phyloP scores from a whole-genome alignment of 2,888 invertebrate genomes.

The Spisula solida region DNA sequence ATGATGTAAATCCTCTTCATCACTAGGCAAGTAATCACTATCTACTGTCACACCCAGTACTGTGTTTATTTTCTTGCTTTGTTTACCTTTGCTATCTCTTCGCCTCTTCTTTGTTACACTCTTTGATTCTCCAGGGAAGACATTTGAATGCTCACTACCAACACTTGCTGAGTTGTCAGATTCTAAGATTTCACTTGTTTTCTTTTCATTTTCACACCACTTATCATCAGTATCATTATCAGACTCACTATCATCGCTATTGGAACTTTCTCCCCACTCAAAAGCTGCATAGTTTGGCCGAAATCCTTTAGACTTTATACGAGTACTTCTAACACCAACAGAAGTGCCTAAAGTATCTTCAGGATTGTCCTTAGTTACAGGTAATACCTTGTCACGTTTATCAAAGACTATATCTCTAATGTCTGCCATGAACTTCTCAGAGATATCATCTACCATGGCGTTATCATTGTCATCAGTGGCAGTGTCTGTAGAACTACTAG shows the following conservation, averaged over 20 bases:
- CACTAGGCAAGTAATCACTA: not conserved
- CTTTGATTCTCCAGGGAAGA: not conserved
- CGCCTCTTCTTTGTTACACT: not conserved
- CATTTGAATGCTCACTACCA: not conserved
- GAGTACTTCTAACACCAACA: not conserved
- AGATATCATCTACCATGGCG: not conserved
- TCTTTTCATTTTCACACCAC: not conserved
- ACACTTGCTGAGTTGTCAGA: not conserved
- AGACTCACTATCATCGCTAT: not conserved
- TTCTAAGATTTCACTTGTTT: not conserved
- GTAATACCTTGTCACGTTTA: not conserved
- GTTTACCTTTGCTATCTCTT: not conserved
- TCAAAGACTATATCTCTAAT: not conserved
- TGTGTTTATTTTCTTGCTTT: not conserved
- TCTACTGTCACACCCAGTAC: not conserved
- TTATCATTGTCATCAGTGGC: not conserved
- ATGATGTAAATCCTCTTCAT: not conserved
- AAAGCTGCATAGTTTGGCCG: slow-evolving; percentile 40
- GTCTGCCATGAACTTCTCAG: not conserved
- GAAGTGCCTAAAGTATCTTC: not conserved
- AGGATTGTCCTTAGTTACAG: not conserved
- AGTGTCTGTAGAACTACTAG: not conserved
- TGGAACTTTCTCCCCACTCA: not conserved
- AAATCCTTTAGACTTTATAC: slow-evolving; percentile 34
- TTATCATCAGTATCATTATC: not conserved